phyloP scores from a whole-genome alignment of 2,113 vertebrate species.

The Indri indri region DNA sequence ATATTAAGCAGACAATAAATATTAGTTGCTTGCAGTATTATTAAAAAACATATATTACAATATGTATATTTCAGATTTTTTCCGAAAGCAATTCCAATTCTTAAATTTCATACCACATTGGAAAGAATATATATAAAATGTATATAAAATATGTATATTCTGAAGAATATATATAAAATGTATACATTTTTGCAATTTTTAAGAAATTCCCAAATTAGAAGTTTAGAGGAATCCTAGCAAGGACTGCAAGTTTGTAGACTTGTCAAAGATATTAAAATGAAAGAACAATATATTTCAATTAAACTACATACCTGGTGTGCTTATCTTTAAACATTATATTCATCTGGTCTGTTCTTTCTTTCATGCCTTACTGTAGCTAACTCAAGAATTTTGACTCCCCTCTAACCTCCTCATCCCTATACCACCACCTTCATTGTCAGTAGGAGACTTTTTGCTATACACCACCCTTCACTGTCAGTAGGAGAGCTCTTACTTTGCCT shows the following conservation, averaged over 20 bases:
- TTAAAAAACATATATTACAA: neutral
- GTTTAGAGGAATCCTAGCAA: neutral
- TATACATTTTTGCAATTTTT: neutral
- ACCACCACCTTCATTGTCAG: neutral
- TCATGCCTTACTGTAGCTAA: neutral
- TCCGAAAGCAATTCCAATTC: neutral
- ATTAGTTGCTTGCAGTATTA: neutral
- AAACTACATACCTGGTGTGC: neutral
- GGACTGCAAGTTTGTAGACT: neutral
- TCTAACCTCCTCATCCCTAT: neutral
- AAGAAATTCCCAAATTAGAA: neutral
- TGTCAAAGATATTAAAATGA: neutral
- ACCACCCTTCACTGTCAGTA: too few species aligned
- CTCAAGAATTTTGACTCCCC: neutral
- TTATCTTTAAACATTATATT: neutral
- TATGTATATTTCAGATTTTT: neutral
- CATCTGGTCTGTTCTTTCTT: neutral
- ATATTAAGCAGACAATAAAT: neutral
- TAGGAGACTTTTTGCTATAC: neutral
- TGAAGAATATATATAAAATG: neutral
- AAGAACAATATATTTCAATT: neutral
- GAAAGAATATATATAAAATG: neutral
- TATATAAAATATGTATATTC: too few species aligned
- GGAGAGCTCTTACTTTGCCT: neutral
- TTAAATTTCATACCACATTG: neutral